Conservation (phyloP, 2,797 vertebrate genomes). For the Orientallactaga sibirica region DNA sequence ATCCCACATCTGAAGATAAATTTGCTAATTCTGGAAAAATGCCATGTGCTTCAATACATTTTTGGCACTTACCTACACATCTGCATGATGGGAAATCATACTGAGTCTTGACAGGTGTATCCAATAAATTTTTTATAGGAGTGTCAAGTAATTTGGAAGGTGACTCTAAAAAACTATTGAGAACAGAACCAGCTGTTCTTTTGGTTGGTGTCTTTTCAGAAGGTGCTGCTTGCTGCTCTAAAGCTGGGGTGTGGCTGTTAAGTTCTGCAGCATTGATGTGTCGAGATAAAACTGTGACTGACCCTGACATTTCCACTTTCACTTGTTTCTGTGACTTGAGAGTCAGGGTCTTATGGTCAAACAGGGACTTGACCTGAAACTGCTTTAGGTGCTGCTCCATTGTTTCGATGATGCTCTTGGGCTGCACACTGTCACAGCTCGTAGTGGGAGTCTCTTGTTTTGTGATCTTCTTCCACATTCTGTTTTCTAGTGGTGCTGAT, state of each 20-base stretch:
- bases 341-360: slow-evolving; percentile 93
- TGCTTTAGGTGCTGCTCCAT: slow-evolving; percentile 97
- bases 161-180: slow-evolving; percentile 96
- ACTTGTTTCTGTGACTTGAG: slow-evolving; percentile 93
- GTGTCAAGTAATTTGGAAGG: slow-evolving; percentile 96
- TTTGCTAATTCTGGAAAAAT: slow-evolving; percentile 79
- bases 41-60: slow-evolving; percentile 51
- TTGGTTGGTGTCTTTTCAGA: slow-evolving; percentile 93
- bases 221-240: slow-evolving; percentile 88
- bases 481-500: slow-evolving; percentile 86
- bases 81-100: slow-evolving; percentile 98
- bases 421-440: slow-evolving; percentile 85
- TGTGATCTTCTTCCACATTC: slow-evolving; percentile 87
- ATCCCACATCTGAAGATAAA: slow-evolving; percentile 57
- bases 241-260: slow-evolving; percentile 81
- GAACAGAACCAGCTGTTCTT: slow-evolving; percentile 93
- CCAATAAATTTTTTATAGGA: slow-evolving; percentile 96
- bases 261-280: slow-evolving; percentile 89
- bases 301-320: slow-evolving; percentile 95
- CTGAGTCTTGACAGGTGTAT: slow-evolving; percentile 97
- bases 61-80: slow-evolving; percentile 95
- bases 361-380: slow-evolving; percentile 94
- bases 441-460: slow-evolving; percentile 89
- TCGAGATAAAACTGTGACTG: slow-evolving; percentile 93
- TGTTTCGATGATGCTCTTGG: slow-evolving; percentile 95